These are phyloP conservation scores for Aphidius gifuensis DNA, from an alignment of 1,140 invertebrate genomes.

Conservation along the genomic window DNA sequence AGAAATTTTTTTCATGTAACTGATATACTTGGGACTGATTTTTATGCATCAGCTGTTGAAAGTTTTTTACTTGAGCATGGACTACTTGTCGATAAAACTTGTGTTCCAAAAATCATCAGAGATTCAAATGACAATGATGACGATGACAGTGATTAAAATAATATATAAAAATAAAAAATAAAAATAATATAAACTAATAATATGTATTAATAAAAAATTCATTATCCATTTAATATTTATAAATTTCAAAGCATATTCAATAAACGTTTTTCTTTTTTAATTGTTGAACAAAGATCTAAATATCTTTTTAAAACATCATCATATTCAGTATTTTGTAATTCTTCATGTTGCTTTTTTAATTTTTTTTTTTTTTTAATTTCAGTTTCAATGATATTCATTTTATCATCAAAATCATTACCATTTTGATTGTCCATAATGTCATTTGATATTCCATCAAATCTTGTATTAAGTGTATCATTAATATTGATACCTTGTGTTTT, in stretches of 20 bases:
- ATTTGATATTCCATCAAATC: constrained; percentile 68
- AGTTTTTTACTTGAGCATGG: constrained; percentile 84
- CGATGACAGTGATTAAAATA: constrained; percentile 25
- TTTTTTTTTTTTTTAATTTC: constrained; percentile 36
- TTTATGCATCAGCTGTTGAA: constrained; percentile 86
- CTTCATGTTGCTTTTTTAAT: constrained; percentile 36
- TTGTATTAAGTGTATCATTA: constrained; percentile 65
- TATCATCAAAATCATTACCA: constrained; percentile 41
- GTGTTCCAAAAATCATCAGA: constrained; percentile 45
- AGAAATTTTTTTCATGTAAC: constrained; percentile 89
- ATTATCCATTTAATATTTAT: neutral
- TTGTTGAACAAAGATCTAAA: constrained; percentile 33
- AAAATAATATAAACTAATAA: too few species aligned
- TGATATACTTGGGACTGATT: constrained; percentile 84
- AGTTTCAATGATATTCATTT: constrained; percentile 28
- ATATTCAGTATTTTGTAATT: constrained; percentile 37
- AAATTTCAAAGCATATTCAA: constrained; percentile 32
- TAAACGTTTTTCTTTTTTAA: constrained; percentile 41
- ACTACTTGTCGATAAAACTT: constrained; percentile 68
- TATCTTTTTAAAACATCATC: constrained; percentile 39
- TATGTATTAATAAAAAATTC: neutral
- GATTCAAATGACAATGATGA: constrained; percentile 31
- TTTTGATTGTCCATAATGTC: constrained; percentile 73
- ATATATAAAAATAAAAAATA: too few species aligned
- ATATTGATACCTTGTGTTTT: constrained; percentile 65